phyloP scores from a whole-genome alignment of 1,140 invertebrate genomes.

The Phenacoccus solenopsis region DNA sequence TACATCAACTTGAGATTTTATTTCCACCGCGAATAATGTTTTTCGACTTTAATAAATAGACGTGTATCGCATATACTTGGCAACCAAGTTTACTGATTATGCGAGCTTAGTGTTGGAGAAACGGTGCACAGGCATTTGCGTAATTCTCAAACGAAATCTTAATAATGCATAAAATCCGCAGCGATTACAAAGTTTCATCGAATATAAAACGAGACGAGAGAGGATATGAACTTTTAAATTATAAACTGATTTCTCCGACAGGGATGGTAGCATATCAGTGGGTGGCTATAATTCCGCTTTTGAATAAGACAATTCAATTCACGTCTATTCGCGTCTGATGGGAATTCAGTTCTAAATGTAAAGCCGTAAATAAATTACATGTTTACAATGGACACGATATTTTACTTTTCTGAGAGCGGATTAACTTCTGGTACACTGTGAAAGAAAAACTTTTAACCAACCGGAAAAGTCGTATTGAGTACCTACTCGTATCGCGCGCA shows the following conservation, averaged over 20 bases:
- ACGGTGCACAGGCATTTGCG: not conserved
- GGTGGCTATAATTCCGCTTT: not conserved
- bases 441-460: slow-evolving; percentile 3
- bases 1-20: no score
- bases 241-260: not conserved
- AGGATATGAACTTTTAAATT: not conserved
- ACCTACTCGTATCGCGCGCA: not conserved
- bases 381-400: not conserved
- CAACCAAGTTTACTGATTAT: not conserved
- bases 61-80: no score
- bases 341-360: not conserved
- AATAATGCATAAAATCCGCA: not conserved
- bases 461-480: not conserved
- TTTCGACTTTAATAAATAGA: not conserved
- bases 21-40: not conserved
- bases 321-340: no score
- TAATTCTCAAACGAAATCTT: not conserved
- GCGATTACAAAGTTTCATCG: not conserved
- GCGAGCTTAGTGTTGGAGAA: not conserved
- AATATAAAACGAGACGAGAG: not conserved
- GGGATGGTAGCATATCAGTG: not conserved
- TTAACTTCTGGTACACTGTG: not conserved
- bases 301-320: slow-evolving; percentile 3
- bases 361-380: not conserved
- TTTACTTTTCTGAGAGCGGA: not conserved